Conservation (phyloP, 2,888 invertebrate genomes). For the Crioceris asparagi region DNA sequence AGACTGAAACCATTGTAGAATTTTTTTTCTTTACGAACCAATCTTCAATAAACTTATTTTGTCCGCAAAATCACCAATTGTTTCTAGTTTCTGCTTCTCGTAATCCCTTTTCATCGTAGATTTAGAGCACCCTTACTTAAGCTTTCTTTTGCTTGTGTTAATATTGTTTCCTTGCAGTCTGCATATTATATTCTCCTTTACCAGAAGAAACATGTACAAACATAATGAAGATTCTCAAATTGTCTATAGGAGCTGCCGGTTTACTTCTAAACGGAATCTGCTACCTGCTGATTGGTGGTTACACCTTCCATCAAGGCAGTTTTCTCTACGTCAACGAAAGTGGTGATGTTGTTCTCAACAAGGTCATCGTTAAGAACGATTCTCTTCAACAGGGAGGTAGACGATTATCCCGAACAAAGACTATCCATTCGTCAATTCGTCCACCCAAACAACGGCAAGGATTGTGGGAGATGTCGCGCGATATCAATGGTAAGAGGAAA, state of each 20-base stretch:
- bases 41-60: too few species aligned
- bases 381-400: constrained; percentile 38
- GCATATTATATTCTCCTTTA: too few species aligned
- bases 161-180: too few species aligned
- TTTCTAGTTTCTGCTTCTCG: too few species aligned
- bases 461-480: constrained; percentile 47
- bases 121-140: too few species aligned
- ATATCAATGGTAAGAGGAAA: constrained; percentile 35
- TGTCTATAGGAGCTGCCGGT: constrained; percentile 44
- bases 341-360: constrained; percentile 52
- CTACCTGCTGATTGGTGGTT: constrained; percentile 73
- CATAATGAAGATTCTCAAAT: too few species aligned
- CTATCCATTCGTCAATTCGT: constrained; percentile 15
- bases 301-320: constrained; percentile 61
- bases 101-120: too few species aligned
- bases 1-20: too few species aligned
- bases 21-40: too few species aligned
- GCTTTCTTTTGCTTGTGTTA: too few species aligned
- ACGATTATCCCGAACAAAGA: constrained; percentile 37
- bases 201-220: too few species aligned
- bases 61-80: too few species aligned
- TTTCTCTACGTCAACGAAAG: constrained; percentile 53
- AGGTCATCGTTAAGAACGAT: constrained; percentile 38
- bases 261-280: constrained; percentile 66
- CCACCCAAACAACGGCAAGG: constrained; percentile 43